Evolutionary conservation across 2,797 vertebrate genomes (phyloP), one percentile per base, ranked within the genome.

Genomic region (Takifugu rubripes): DNA sequence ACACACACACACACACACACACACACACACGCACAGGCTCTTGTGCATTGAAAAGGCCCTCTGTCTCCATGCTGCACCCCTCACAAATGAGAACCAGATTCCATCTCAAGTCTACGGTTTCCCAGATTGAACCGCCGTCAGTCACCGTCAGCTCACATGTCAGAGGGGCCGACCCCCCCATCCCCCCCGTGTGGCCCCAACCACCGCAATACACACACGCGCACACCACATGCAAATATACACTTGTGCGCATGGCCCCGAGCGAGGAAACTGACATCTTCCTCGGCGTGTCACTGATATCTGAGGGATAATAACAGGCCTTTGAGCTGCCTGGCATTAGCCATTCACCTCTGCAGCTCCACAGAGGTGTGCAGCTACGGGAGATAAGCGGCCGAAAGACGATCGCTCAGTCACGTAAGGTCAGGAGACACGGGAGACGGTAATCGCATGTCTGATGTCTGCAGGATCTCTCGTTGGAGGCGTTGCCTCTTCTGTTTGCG

Each of bases 51-150:
- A 69, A 50, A 25, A 61, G 70, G 75, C 70, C 77, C 66, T 67
- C 68, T 66, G 75, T 84, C 83, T 84, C 56, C 52, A 70, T 84
- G 60, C 83, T 64, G 77, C 68, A 76, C 70, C 75, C 5, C 33
- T 64, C 59, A 54, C 70, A 86, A 88, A 90, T 88, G 72, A 81
- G 81, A 87, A 80, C 76, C 86, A 89, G 84, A 90, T 79, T 81
- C 66, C 67, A 78, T 82, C 79, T 77, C 49, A 5, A 75, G 79
- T 67, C 69, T 84, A 75, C 58, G 11, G 73, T 84, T 84, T 84
- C 81, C 46, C 57, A 74, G 78, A 76, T 65, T 72, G 75, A 86
- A 69, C 73, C 68, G 46, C 47, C 50, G 49, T 83, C 81, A 82
- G 79, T 85, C 87, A 82, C 52, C 68, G 68, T 70, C 77, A 80